Conservation (phyloP, 2,888 invertebrate genomes). For the Zeuzera pyrina region DNA sequence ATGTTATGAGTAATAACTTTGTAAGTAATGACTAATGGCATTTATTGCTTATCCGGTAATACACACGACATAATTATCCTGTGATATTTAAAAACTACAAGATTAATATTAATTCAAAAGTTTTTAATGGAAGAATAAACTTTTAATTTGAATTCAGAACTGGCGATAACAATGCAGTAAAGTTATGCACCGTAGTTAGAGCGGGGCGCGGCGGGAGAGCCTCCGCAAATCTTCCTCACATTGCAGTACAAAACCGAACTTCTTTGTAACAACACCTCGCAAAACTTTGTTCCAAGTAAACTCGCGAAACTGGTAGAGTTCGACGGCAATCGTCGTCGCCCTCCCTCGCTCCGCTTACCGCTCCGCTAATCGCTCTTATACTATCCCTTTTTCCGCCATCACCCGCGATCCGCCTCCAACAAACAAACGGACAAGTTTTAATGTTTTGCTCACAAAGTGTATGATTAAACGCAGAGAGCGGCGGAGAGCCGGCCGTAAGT, state of each 20-base stretch:
- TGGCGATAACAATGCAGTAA: constrained; percentile 59
- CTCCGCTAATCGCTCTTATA: constrained; percentile 24
- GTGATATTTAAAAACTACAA: too few relatives aligned
- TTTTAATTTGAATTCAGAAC: constrained; percentile 56
- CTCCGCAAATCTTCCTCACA: constrained; percentile 56
- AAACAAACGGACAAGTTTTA: constrained; percentile 74
- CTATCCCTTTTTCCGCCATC: constrained; percentile 25
- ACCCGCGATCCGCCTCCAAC: constrained; percentile 55
- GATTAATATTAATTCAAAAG: too few relatives aligned
- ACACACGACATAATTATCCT: too few relatives aligned
- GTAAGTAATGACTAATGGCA: too few relatives aligned
- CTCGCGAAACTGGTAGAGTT: constrained; percentile 41
- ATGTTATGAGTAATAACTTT: neutral
- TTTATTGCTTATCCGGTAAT: too few relatives aligned
- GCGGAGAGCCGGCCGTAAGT: constrained; percentile 72
- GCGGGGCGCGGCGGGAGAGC: constrained; percentile 44
- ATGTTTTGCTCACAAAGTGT: constrained; percentile 74
- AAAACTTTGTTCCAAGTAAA: constrained; percentile 69
- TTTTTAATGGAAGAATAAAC: constrained; percentile 28
- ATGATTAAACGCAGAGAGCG: constrained; percentile 73
- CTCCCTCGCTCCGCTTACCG: constrained; percentile 27
- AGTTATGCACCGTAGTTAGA: constrained; percentile 37
- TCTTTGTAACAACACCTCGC: constrained; percentile 67
- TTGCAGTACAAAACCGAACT: constrained; percentile 65
- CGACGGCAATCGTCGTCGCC: constrained; percentile 30